These are phyloP conservation scores for Ia io DNA, from an alignment of 2,113 vertebrate genomes.

Conservation along the genomic window DNA sequence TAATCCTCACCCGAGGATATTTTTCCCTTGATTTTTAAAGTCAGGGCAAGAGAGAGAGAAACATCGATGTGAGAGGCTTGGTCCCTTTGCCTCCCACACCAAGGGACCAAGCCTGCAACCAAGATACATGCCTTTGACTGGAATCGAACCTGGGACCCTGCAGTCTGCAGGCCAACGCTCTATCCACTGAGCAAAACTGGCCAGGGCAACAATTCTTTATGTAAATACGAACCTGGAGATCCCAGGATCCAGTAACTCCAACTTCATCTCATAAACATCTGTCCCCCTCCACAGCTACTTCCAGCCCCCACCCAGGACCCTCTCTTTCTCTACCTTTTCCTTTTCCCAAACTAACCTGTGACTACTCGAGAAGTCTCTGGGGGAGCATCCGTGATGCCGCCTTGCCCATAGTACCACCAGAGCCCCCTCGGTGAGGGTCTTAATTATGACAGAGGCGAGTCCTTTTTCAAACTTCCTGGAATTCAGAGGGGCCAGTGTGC, in stretches of 20 bases:
- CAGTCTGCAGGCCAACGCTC: no score
- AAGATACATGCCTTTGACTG: no score
- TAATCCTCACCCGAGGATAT: no score
- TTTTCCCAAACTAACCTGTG: not conserved
- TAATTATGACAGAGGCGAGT: constrained; percentile 24
- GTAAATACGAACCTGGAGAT: not conserved
- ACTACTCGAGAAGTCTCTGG: not conserved
- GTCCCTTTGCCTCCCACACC: no score
- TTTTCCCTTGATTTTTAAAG: no score
- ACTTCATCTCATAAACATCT: not conserved
- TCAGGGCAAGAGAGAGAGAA: no score
- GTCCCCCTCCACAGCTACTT: not conserved
- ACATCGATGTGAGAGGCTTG: no score
- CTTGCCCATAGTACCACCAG: not conserved
- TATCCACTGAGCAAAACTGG: no score
- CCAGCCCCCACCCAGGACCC: not conserved
- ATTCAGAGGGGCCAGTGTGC: not conserved
- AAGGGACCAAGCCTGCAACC: no score
- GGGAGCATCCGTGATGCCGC: not conserved
- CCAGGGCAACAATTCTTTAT: no score
- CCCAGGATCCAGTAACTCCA: not conserved
- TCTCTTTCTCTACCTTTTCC: not conserved
- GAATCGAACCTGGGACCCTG: no score
- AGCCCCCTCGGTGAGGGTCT: not conserved
- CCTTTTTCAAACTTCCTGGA: constrained; percentile 60